Evolutionary conservation across 1,140 invertebrate genomes (phyloP).

Genomic region (Hyposmocoma kahamanoa): DNA sequence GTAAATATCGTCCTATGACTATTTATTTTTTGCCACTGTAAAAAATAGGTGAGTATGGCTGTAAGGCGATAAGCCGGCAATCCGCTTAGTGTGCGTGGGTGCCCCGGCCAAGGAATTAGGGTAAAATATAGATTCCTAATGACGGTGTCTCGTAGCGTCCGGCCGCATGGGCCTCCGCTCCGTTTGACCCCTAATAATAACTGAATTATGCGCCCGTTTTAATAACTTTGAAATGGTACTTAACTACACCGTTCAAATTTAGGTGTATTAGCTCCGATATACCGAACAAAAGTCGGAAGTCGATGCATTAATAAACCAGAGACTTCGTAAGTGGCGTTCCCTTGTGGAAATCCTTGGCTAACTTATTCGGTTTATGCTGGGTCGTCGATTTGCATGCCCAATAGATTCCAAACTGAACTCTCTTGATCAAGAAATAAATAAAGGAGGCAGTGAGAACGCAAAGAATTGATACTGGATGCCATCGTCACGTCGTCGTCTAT

Average conservation of each 20-base stretch:
- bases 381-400: not conserved
- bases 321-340: no score
- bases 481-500: conserved; percentile 3
- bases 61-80: conserved; percentile 62
- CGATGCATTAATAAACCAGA: no score
- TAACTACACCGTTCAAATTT: conserved; percentile 3
- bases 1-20: conserved; percentile 49
- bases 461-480: not conserved
- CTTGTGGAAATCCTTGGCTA: no score
- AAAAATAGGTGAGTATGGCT: conserved; percentile 57
- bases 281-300: no score
- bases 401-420: not conserved
- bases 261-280: no score
- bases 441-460: not conserved
- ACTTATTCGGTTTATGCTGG: no score
- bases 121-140: conserved; percentile 52
- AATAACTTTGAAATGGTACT: conserved; percentile 1
- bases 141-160: conserved; percentile 17
- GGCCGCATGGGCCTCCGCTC: not conserved
- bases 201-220: not conserved
- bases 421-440: conserved; percentile 2
- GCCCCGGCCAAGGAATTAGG: conserved; percentile 45
- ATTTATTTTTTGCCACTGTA: conserved; percentile 53
- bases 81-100: conserved; percentile 61
- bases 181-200: not conserved